Evolutionary conservation across 2,113 vertebrate genomes (phyloP), one percentile per base, ranked within the genome.

Genomic region (Halichoeres trimaculatus): DNA sequence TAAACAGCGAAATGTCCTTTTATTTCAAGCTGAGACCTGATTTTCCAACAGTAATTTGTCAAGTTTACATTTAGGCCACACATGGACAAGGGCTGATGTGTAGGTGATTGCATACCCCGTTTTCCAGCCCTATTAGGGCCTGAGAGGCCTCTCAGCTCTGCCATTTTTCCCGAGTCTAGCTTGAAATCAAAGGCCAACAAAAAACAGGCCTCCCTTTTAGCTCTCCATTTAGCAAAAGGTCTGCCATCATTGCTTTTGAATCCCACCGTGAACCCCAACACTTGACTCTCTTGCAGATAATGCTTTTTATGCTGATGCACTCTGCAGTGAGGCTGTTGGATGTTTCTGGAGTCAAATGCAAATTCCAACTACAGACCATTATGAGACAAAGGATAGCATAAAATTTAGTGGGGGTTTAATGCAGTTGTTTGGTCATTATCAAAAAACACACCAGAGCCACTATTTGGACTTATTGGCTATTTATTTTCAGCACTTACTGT

Each of bases 371-470:
- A 13, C 43, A 20, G 16, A 22, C 26, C 17, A 43, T 59, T 63
- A 30, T 51, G 34, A 0, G 14, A 50, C 20, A 22, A 62, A 34
- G 48, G 52, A 26, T 54, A 2, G 4, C 35, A 47, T 40, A 55
- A 23, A 5, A 40, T 67, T 75, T 52, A 61, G 5, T 6, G 22
- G 50, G 23, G 43, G 11, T 58, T 30, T 23, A 57, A 10, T 70
- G 16, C 66, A 9, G 11, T 52, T 24, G 34, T 43, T 56, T 38
- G 45, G 61, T 60, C 2, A 51, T 73, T 41, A 9, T 26, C 17
- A 41, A 43, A 82, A 67, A 6, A 30, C 13, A 43, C 51, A 64
- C 11, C 40, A 60, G 12, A 24, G 35, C 48, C 19, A 72, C n/a
- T 4, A 60, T 13, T 23, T 70, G 24, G 17, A 55, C 48, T 55